Conservation (phyloP, 2,797 vertebrate species). For the Fundulus diaphanus region DNA sequence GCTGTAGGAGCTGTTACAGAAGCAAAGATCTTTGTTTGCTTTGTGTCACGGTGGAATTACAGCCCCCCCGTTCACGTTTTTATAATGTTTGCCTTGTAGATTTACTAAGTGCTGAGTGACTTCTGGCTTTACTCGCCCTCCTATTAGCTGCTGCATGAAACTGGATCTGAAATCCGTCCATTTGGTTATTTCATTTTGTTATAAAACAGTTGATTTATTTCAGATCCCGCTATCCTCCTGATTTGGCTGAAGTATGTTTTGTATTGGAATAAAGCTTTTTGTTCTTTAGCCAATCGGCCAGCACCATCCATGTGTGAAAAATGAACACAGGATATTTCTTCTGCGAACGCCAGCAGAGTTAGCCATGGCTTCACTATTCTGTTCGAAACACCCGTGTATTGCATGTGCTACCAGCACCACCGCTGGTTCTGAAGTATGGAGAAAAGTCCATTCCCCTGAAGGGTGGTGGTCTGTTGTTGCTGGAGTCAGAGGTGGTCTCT, state of each 20-base stretch:
- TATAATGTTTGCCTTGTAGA: constrained; percentile 10
- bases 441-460: constrained; percentile 58
- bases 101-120: constrained; percentile 22
- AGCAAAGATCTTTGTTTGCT: constrained; percentile 21
- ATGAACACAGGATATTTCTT: constrained; percentile 12
- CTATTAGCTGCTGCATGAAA: background rate
- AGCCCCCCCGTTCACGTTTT: constrained; percentile 15
- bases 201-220: background rate
- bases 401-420: background rate
- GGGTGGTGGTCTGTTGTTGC: constrained; percentile 69
- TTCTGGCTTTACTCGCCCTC: constrained; percentile 2
- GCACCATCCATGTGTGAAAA: constrained; percentile 36
- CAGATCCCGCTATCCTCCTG: background rate
- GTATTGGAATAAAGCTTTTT: constrained; percentile 11
- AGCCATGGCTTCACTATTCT: constrained; percentile 29
- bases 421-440: background rate
- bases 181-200: constrained; percentile 3
- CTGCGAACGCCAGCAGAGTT: constrained; percentile 25
- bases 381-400: constrained; percentile 7
- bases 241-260: background rate
- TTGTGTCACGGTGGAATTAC: constrained; percentile 10
- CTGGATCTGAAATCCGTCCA: constrained; percentile 8
- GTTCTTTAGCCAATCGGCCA: background rate
- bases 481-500: constrained; percentile 55
- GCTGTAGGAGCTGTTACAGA: constrained; percentile 8